Evolutionary conservation across 2,113 vertebrate species (phyloP), one percentile per base, ranked within the genome.

Genomic region (Probosciger aterrimus): DNA sequence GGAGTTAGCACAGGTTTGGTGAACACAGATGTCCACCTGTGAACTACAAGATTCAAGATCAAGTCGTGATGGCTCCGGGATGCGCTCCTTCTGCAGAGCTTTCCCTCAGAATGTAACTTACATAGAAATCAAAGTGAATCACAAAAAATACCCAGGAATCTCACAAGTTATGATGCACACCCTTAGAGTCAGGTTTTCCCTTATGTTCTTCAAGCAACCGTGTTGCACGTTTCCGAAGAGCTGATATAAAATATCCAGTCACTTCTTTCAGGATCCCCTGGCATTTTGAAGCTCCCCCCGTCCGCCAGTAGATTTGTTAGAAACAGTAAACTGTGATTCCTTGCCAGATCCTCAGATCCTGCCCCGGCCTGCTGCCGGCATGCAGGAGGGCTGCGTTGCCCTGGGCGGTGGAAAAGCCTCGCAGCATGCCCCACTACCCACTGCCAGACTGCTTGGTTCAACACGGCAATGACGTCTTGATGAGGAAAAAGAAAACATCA

Each of bases 401-500:
- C 53, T 5, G 47, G 83, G 80, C 0, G 15, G 49, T 44, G 69
- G 69, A 13, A 11, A 52, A 50, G 60, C 78, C 46, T 69, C 3
- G 0, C 12, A 27, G 75, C 18, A 20, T 11, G 67, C 82, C 86
- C 82, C 59, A 73, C 82, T 63, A 17, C 47, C 68, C 86, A 52
- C 88, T 52, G 86, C 91, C 85, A 95, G 77, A 44, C 49, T 6
- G 59, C 78, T 81, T 37, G 41, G 80, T 43, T 92, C 88, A 95
- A 94, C 57, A 69, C 1, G 9, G 82, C 90, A 33, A 10, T 81
- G 93, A 96, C 68, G 77, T 90, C 87, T 90, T 86, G 69, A 33
- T 43, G 19, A 70, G 82, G 27, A 87, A 74, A 97, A 91, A 88
- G 73, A 77, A 96, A 95, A 91, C 90, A 95, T 71, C 93, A 70